Base-by-base conservation (phyloP, 2,888 invertebrate species). In the Amorpha juglandis region DNA sequence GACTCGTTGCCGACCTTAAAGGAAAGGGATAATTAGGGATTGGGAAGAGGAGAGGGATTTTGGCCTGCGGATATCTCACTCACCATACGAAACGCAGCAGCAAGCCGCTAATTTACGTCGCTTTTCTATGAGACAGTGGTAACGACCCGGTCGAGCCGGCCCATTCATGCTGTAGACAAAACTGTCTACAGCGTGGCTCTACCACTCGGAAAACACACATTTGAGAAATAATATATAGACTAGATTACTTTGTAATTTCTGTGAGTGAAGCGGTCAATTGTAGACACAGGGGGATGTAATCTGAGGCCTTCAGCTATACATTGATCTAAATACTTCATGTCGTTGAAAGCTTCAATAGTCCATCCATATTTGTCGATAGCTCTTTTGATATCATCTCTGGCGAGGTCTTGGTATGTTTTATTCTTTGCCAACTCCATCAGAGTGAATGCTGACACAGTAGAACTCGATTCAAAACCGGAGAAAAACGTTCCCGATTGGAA, bases 381-480 rank as follows among this genome's bases (percentile, higher is more conserved):
- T 3, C 52, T 64, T 16, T 63, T 70, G 11, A 78, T 70, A 19
- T 74, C 73, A 12, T 68, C 67, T 21, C 74, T 72, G 0, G 73
- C 74, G 2, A 58, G 66, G 0, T 70, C 65, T 51, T 78, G 78
- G 19, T 65, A 65, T 1, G 67, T 62, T 27, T 67, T 67, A 63
- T 75, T 70, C 16, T 70, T 73, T 0, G 78, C 76, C 63, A 79
- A 63, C 64, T 78, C 78, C 75, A 74, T 74, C 6, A 79, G 69
- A 0, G 78, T 77, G 64, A 77, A 77, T 0, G 77, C 67, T 27
- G 74, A 63, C 7, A 69, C 69, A 0, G 71, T 74, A 0, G 78
- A 74, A 66, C 78, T 76, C 9, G 79, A 76, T 62, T 79, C 78
- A 21, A 79, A 77, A 45, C 78, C 79, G 53, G 78, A 74, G 63